phyloP scores from a whole-genome alignment of 2,797 vertebrate genomes.

The Crax fasciolata region DNA sequence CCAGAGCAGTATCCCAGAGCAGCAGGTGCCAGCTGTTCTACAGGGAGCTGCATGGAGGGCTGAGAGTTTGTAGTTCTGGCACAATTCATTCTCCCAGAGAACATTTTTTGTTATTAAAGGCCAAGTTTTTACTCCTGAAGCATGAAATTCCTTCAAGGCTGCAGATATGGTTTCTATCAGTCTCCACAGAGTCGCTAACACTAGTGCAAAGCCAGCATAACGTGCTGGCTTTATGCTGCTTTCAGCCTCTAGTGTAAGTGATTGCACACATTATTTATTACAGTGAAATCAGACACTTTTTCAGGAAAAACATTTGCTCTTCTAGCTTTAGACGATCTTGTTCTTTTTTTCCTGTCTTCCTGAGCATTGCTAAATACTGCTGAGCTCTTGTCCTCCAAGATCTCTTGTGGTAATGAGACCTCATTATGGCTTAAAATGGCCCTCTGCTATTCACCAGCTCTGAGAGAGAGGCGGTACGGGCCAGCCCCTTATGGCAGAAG shows the following conservation, averaged over 20 bases:
- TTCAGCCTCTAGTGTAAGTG: constrained; percentile 13
- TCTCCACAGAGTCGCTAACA: background rate
- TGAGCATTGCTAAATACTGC: constrained; percentile 55
- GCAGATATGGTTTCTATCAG: background rate
- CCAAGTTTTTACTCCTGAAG: background rate
- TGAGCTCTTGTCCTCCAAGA: constrained; percentile 58
- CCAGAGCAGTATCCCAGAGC: background rate
- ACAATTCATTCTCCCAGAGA: background rate
- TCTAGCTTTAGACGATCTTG: constrained; percentile 29
- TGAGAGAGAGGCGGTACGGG: background rate
- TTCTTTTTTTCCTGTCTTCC: constrained; percentile 53
- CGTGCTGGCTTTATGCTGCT: background rate
- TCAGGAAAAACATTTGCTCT: constrained; percentile 45
- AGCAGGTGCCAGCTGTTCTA: background rate
- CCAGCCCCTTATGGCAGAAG: background rate
- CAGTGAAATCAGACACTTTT: constrained; percentile 1
- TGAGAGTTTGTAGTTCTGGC: background rate
- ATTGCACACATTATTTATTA: background rate
- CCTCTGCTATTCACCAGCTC: constrained; percentile 20
- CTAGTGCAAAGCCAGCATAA: background rate
- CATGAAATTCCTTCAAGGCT: background rate
- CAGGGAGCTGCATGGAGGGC: background rate
- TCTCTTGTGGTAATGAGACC: constrained; percentile 65
- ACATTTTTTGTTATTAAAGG: background rate
- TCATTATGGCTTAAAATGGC: constrained; percentile 31